Percentiles rank a stretch among this genome's conserved stretches.
phyloP scores from a whole-genome alignment of 2,797 vertebrate genomes.

The Pangasius larnaudii region DNA sequence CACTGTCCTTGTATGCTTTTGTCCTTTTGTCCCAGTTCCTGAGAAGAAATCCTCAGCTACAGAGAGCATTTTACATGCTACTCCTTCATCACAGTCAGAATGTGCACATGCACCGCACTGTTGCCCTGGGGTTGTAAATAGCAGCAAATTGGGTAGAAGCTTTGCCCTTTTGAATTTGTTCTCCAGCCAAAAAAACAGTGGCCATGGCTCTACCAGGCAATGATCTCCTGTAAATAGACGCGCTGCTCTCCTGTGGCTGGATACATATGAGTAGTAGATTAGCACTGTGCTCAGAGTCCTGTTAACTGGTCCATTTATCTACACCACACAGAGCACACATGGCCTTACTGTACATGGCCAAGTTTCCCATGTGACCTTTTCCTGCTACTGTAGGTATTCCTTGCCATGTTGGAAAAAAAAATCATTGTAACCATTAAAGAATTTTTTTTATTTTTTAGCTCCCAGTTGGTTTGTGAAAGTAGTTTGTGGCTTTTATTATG shows the following conservation, averaged over 20 bases:
- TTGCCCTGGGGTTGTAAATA: conserved; percentile 31
- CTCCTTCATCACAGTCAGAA: conserved; percentile 40
- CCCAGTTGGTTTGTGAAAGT: neutral
- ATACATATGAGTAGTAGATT: conserved; percentile 15
- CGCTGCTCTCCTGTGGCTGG: conserved; percentile 21
- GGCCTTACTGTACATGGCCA: conserved; percentile 25
- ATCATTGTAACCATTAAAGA: neutral
- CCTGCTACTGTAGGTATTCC: neutral
- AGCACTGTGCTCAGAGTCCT: conserved; percentile 22
- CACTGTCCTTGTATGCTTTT: conserved; percentile 29
- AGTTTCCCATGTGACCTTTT: conserved; percentile 7
- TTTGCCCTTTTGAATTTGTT: conserved; percentile 40
- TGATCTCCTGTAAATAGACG: conserved; percentile 33
- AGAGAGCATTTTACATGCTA: conserved; percentile 29
- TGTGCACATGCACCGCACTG: conserved; percentile 14
- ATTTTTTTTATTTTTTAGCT: too few relatives aligned
- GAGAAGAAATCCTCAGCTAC: conserved; percentile 16
- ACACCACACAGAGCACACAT: conserved; percentile 27
- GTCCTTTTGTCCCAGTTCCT: conserved; percentile 21
- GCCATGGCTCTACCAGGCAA: neutral
- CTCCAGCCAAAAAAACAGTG: conserved; percentile 45
- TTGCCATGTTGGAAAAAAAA: neutral
- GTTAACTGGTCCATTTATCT: conserved; percentile 27
- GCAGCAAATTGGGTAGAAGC: conserved; percentile 51
- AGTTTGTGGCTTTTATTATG: neutral